Percentiles rank a stretch among this genome's conserved stretches.
Evolutionary conservation across 2,888 invertebrate species (phyloP).

Genomic region (Synergus laeviventris): DNA sequence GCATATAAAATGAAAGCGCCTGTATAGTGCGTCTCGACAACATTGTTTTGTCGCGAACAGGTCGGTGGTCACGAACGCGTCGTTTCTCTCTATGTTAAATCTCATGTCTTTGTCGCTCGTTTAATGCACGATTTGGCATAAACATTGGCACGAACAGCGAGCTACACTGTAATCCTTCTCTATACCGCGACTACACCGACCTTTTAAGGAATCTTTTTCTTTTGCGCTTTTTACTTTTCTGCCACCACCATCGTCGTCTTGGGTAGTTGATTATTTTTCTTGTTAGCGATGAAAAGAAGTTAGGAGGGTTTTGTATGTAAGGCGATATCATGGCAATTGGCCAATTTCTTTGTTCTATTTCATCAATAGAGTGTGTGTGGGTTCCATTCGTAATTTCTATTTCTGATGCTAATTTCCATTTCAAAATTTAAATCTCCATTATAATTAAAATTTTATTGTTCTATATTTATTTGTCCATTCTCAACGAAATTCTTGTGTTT

Average conservation of each 20-base stretch:
- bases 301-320: background rate
- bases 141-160: constrained; percentile 38
- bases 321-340: background rate
- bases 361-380: background rate
- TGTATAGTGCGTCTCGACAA: constrained; percentile 61
- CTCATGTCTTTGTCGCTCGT: constrained; percentile 35
- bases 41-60: constrained; percentile 70
- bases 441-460: background rate
- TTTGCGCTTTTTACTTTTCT: constrained; percentile 20
- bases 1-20: constrained; percentile 65
- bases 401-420: background rate
- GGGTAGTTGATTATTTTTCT: background rate
- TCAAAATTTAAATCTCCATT: background rate
- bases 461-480: too few relatives aligned
- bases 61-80: constrained; percentile 64
- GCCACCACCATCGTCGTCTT: background rate
- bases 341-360: background rate
- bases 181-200: constrained; percentile 1
- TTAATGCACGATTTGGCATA: constrained; percentile 39
- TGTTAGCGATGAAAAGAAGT: constrained; percentile 5
- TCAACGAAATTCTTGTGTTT: background rate
- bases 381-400: background rate
- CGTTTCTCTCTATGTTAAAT: constrained; percentile 38
- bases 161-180: constrained; percentile 24
- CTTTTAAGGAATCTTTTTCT: constrained; percentile 26